Conservation (phyloP, 2,113 vertebrate genomes). For the Oenanthe melanoleuca region DNA sequence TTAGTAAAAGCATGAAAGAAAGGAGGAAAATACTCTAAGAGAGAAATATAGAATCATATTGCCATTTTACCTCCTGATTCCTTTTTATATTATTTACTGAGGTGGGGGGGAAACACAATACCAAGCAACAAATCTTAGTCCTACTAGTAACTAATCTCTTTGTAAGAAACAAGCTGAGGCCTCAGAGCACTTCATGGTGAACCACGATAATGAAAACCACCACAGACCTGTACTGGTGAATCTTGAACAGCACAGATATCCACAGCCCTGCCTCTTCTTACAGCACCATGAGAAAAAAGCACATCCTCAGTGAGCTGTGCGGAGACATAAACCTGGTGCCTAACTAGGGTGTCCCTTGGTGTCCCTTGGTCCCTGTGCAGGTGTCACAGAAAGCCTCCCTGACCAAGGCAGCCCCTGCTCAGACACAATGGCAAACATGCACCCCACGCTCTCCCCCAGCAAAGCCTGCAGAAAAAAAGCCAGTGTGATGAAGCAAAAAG, state of each 20-base stretch:
- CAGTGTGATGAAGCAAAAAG: conserved; percentile 55
- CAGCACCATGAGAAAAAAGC: background rate
- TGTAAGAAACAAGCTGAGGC: background rate
- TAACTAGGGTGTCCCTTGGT: background rate
- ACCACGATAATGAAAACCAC: background rate
- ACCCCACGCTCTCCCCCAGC: background rate
- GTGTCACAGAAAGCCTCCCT: background rate
- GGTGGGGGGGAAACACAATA: background rate
- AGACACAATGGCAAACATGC: background rate
- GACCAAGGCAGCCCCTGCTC: background rate
- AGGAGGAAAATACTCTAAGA: background rate
- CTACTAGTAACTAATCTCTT: background rate
- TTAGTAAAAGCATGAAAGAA: background rate
- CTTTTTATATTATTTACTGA: background rate
- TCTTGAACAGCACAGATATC: background rate
- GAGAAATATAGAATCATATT: background rate
- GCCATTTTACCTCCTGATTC: background rate
- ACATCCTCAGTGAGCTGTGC: background rate
- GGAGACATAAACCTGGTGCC: background rate
- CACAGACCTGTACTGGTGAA: fast-evolving
- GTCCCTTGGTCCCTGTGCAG: background rate
- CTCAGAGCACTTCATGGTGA: background rate
- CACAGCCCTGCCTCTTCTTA: background rate
- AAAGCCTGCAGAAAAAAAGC: conserved; percentile 49
- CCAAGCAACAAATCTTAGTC: background rate